Conservation (phyloP, 2,797 vertebrate species). For the Ceryle rudis region DNA sequence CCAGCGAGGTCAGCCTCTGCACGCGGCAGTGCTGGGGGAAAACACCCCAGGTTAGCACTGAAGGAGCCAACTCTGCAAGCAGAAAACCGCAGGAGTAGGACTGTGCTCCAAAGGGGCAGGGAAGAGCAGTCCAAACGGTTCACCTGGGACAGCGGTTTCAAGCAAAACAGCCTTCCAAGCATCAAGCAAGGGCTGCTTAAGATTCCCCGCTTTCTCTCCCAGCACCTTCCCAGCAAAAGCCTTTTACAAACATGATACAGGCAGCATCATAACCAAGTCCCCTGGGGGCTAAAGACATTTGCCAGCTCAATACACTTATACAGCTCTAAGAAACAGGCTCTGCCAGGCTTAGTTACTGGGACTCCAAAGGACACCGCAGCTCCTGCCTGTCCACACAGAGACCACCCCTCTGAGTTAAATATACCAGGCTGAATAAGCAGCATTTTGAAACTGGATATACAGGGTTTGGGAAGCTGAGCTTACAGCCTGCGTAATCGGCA, state of each 20-base stretch:
- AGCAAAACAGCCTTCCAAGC: neutral
- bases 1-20: neutral
- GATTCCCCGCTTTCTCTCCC: neutral
- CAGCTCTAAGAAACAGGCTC: neutral
- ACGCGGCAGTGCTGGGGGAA: neutral
- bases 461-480: neutral
- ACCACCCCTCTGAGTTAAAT: neutral
- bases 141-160: neutral
- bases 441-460: neutral
- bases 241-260: neutral
- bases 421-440: neutral
- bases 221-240: neutral
- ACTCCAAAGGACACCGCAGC: neutral
- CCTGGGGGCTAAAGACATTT: neutral
- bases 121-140: neutral
- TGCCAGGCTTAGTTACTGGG: neutral
- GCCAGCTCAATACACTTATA: neutral
- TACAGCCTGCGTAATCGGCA: neutral
- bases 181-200: neutral
- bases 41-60: neutral
- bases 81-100: neutral
- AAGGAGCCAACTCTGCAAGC: neutral
- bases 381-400: neutral
- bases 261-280: constrained; percentile 35
- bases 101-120: neutral